Conservation (phyloP, 2,797 vertebrate species). For the Acanthurus leucopareius region DNA sequence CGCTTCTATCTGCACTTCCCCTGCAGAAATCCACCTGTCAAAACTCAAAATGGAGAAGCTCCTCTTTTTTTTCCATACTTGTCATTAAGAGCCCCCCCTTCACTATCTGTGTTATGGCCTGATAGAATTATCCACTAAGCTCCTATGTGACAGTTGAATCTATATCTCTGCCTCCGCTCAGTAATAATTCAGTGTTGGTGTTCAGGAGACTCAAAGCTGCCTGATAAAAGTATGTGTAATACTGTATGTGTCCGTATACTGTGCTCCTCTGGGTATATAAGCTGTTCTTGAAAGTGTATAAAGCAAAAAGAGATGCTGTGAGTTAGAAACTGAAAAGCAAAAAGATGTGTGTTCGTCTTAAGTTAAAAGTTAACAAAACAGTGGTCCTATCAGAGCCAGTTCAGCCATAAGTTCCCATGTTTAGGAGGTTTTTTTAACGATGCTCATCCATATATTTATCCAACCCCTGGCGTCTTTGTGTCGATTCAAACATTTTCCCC, state of each 20-base stretch:
- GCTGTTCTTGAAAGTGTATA: conserved; percentile 8
- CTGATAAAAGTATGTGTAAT: conserved; percentile 24
- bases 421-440: conserved; percentile 30
- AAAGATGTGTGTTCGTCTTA: conserved; percentile 18
- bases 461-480: conserved; percentile 22
- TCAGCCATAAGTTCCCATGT: conserved; percentile 16
- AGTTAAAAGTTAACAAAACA: conserved; percentile 11
- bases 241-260: conserved; percentile 10
- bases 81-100: conserved; percentile 43
- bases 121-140: conserved; percentile 47
- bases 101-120: conserved; percentile 30
- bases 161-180: conserved; percentile 35
- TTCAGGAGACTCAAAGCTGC: conserved; percentile 23
- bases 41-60: conserved; percentile 63
- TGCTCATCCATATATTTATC: conserved; percentile 30
- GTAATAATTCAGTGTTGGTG: conserved; percentile 43
- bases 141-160: conserved; percentile 42
- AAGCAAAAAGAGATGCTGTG: neutral
- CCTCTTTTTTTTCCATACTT: conserved; percentile 47
- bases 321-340: neutral
- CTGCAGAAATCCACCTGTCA: conserved; percentile 66
- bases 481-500: conserved; percentile 37
- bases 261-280: conserved; percentile 7
- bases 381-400: conserved; percentile 27
- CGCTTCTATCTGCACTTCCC: conserved; percentile 36